Percentiles rank a stretch among this genome's conserved stretches.
These are phyloP conservation scores for Onychostruthus taczanowskii DNA, from an alignment of 2,113 vertebrate species.

Conservation along the genomic window DNA sequence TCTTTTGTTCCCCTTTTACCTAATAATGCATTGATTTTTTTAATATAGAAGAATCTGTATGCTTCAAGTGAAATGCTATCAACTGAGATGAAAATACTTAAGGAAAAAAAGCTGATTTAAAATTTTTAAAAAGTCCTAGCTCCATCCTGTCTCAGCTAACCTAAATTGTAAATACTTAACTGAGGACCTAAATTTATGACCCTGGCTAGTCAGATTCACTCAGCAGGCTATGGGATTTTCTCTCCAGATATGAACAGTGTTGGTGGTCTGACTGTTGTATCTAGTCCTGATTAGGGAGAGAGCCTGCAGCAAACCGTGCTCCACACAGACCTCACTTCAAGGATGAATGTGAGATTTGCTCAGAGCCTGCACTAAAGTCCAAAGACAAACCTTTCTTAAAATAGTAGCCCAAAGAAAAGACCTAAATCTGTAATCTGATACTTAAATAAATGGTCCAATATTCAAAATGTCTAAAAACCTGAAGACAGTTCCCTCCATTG, in stretches of 20 bases:
- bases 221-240: background rate
- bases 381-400: background rate
- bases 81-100: background rate
- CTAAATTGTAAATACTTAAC: background rate
- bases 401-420: background rate
- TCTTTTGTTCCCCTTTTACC: background rate
- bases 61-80: background rate
- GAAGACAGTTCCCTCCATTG: background rate
- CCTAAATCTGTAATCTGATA: background rate
- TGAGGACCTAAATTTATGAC: background rate
- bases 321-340: background rate
- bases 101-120: background rate
- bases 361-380: background rate
- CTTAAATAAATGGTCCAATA: background rate
- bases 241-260: background rate
- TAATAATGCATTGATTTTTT: background rate
- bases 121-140: background rate
- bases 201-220: background rate
- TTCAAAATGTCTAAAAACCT: background rate
- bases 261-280: background rate
- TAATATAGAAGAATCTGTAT: background rate
- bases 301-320: background rate
- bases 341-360: background rate
- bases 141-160: background rate
- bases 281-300: background rate